Evolutionary conservation across 2,888 invertebrate genomes (phyloP).

Genomic region (Ophonus ardosiacus): DNA sequence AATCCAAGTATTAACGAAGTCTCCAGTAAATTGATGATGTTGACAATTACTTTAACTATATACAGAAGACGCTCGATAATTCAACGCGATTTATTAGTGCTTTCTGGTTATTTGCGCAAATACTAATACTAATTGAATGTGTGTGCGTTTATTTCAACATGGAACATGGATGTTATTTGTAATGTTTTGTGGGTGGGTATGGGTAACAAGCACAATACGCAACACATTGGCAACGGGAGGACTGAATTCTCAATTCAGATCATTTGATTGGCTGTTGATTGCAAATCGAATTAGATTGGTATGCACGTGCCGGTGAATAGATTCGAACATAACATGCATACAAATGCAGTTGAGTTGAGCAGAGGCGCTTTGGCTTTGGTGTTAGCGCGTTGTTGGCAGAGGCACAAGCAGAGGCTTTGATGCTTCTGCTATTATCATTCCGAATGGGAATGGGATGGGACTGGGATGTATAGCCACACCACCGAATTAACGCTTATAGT

Average conservation of each 20-base stretch:
- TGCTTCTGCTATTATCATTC: background rate
- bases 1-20: slow-evolving; percentile 49
- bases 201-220: background rate
- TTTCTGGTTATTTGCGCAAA: background rate
- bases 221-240: slow-evolving; percentile 38
- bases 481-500: slow-evolving; percentile 53
- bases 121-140: background rate
- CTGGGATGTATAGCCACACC: background rate
- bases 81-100: slow-evolving; percentile 28
- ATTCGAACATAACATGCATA: slow-evolving; percentile 59
- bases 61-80: slow-evolving; percentile 55
- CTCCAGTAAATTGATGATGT: slow-evolving; percentile 39
- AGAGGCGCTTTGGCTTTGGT: slow-evolving; percentile 7
- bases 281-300: slow-evolving; percentile 79
- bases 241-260: slow-evolving; percentile 73
- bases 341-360: slow-evolving; percentile 49
- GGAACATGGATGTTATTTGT: background rate
- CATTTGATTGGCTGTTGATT: slow-evolving; percentile 80
- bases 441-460: too few relatives aligned
- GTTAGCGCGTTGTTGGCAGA: background rate
- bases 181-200: background rate
- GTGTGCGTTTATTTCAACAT: background rate
- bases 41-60: slow-evolving; percentile 55
- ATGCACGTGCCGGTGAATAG: slow-evolving; percentile 73
- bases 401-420: background rate